Conservation (phyloP, 2,888 invertebrate species). For the Tetragonula carbonaria region DNA sequence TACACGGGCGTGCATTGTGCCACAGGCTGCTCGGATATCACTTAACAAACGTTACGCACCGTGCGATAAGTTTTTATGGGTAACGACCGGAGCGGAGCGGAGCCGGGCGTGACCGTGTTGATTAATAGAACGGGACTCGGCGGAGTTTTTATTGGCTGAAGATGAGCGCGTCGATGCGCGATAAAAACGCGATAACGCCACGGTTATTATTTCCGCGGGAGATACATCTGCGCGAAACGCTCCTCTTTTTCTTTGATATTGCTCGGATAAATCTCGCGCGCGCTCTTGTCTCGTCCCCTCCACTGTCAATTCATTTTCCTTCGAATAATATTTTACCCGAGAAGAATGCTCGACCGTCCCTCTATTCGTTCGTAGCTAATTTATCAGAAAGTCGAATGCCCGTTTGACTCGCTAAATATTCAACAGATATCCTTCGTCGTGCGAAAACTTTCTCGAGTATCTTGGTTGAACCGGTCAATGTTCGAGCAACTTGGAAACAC, state of each 20-base stretch:
- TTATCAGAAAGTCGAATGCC: not conserved
- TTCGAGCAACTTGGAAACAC: not conserved
- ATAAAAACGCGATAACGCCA: constrained; percentile 59
- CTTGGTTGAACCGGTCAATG: not conserved
- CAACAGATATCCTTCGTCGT: too few species aligned
- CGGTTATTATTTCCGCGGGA: constrained; percentile 49
- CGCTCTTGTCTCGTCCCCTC: not conserved
- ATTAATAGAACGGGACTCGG: constrained; percentile 56
- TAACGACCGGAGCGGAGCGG: constrained; percentile 42
- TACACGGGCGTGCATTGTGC: constrained; percentile 55
- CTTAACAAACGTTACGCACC: constrained; percentile 64
- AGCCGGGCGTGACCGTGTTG: constrained; percentile 48
- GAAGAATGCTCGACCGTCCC: not conserved
- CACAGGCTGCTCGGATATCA: constrained; percentile 60
- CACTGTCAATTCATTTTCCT: constrained; percentile 4
- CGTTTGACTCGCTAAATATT: too few species aligned
- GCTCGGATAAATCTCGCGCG: not conserved
- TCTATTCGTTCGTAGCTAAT: not conserved
- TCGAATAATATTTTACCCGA: not conserved
- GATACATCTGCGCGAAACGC: constrained; percentile 22
- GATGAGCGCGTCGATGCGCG: constrained; percentile 55
- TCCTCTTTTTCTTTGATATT: constrained; percentile 10
- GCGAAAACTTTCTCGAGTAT: not conserved
- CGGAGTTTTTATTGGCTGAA: constrained; percentile 59
- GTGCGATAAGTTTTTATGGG: constrained; percentile 63